phyloP scores from a whole-genome alignment of 2,113 vertebrate species.

The Zosterops hypoxanthus region DNA sequence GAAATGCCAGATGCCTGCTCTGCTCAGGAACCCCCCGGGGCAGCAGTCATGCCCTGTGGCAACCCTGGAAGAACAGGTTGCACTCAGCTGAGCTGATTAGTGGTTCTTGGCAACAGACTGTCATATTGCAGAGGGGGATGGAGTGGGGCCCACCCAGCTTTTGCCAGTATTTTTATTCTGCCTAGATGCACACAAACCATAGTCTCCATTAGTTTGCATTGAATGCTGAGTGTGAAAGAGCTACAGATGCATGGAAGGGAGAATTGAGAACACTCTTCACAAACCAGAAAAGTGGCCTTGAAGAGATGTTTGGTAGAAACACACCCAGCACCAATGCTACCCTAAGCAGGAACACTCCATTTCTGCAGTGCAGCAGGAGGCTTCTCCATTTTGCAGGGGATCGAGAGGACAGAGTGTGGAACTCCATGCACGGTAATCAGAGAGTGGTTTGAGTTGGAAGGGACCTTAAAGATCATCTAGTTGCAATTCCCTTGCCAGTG shows the following conservation, averaged over 20 bases:
- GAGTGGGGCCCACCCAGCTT: accelerated
- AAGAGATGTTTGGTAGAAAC: neutral
- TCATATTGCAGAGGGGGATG: neutral
- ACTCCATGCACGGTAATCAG: neutral
- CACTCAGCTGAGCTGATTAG: neutral
- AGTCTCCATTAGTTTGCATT: neutral
- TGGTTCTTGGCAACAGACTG: neutral
- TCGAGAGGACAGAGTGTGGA: accelerated
- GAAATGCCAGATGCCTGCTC: neutral
- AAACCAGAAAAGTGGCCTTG: neutral
- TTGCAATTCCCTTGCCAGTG: neutral
- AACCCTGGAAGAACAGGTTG: neutral
- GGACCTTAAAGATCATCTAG: neutral
- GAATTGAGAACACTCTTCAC: neutral
- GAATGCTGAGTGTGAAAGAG: neutral
- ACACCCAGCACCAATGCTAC: neutral
- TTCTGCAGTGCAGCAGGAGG: neutral
- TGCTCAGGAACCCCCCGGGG: neutral
- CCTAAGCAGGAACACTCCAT: neutral
- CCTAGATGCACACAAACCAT: accelerated
- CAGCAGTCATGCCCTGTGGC: neutral
- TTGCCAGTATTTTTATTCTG: neutral
- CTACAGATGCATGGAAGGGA: neutral
- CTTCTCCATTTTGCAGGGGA: neutral
- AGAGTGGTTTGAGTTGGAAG: neutral